Base-by-base conservation (phyloP, 92 coral and sea anemone species). In the Actinostola sp. region DNA sequence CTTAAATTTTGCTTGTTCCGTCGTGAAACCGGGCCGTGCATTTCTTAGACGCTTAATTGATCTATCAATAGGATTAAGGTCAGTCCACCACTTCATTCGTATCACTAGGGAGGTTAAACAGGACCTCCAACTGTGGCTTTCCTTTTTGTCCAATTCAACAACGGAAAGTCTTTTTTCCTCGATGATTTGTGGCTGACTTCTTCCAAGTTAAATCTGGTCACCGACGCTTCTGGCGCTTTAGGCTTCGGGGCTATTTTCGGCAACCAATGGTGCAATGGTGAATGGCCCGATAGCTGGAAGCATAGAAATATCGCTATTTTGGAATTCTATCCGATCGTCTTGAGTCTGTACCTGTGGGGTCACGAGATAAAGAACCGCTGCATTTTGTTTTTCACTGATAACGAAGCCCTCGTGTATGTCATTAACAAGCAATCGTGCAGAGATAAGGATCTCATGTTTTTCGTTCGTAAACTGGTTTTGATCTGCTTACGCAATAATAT, bases 351-450 rank as follows among this genome's bases (percentile, higher is more conserved):
- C 50, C 54, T 83, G 29, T 74, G 85, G 85, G 81, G 80, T 25
- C 52, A 57, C 23, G n/a, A 38, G 57, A 75, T 81, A 71, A 24
- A 17, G 43, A 79, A 84, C 48, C 79, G 49, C 15, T 59, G 84
- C 36, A 56, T 73, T 16, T 49, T 83, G 31, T 78, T 82, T 67
- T 78, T 74, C 31, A 86, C 89, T 1, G 91, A 89, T 35, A 84
- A 89, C 34, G 84, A 84, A 36, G 89, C 94, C 2, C 26, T 84
- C 13, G 77, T 83, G 6, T 67, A 88, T 29, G 76, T 83, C 50
- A 84, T 88, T 4, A 87, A 87, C 29, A 82, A 70, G 60, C 89
- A 83, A 48, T 73, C 93, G 1, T 83, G 88, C 74, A 63, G 53
- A 61, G 93, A 84, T 51, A 76, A 66, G 34, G 6, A 64, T 15